Conservation (phyloP, 2,888 invertebrate genomes). For the Melitaea athalia region DNA sequence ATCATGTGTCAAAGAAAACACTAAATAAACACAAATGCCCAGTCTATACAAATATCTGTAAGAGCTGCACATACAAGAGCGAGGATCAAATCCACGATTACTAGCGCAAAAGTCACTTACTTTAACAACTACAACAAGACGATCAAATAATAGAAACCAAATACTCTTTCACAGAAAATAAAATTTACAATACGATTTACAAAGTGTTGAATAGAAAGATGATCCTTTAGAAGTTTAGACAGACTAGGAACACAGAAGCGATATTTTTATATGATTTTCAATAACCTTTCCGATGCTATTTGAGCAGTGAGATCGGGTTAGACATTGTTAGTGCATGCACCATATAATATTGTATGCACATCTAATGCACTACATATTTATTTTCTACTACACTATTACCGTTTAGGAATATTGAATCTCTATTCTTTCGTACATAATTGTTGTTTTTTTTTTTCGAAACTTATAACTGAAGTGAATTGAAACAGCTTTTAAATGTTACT, state of each 20-base stretch:
- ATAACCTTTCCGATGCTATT: constrained; percentile 15
- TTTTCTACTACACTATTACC: constrained; percentile 9
- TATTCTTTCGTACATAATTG: background rate
- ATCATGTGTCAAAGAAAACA: too few relatives aligned
- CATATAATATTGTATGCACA: too few relatives aligned
- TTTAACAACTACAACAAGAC: too few relatives aligned
- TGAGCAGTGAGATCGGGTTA: constrained; percentile 12
- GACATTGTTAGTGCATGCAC: constrained; percentile 19
- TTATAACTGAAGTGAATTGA: too few relatives aligned
- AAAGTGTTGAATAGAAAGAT: background rate
- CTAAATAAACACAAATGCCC: too few relatives aligned
- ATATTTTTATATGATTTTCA: background rate
- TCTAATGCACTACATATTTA: constrained; percentile 20
- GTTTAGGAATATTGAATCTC: constrained; percentile 8
- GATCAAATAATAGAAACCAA: too few relatives aligned
- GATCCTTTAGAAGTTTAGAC: background rate
- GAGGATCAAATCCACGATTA: too few relatives aligned
- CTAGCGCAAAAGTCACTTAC: too few relatives aligned
- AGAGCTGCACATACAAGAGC: too few relatives aligned
- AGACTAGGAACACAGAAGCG: background rate
- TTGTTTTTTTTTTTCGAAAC: background rate
- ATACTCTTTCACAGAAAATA: background rate
- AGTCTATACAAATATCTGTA: too few relatives aligned
- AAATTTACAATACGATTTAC: background rate
- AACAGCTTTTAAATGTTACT: too few relatives aligned